Base-by-base conservation (phyloP, 2,888 invertebrate genomes). In the Drosophila paramelanica region DNA sequence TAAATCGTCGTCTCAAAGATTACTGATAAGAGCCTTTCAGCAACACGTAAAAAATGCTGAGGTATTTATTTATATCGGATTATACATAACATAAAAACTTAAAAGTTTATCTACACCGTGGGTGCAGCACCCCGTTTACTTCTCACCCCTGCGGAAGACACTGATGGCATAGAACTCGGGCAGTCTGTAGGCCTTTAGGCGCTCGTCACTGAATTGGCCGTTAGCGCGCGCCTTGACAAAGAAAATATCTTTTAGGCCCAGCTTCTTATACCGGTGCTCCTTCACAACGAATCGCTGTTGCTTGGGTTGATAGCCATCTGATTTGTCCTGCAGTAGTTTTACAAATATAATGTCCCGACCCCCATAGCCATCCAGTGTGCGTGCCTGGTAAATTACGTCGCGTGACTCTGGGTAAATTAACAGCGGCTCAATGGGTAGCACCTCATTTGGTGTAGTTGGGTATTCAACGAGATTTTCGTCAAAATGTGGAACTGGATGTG, bases 121-220 rank as follows among this genome's bases (percentile, higher is more conserved):
- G 61, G 8, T 59, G 66, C 71, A 55, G 23, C 51, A 25, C 6
- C 11, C 31, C 10, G 11, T 41, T 70, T 42, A 72, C 46, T 77
- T 77, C n/a, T 74, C 78, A 3, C 59, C 81, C 38, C 82, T 90
- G 50, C 81, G 87, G 25, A 83, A 91, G 14, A 90, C 87, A 50
- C 79, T 90, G 73, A 91, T 90, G 57, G 91, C 90, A 80, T 88
- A 91, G 66, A 91, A 91, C 66, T 91, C 90, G 1, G 91, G 91
- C 33, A 91, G 62, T 50, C 90, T 88, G 57, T 89, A 91, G 6
- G 89, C 73, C 73, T 90, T 91, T 20, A 91, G 52, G 5, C 90
- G 91, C 27, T 88, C 85, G 52, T 90, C 81, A 59, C 90, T 91
- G 52, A 91, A 91, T n/a, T 90, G 89, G 0, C 91, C 91, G 52